Base-by-base conservation (phyloP, 2,797 vertebrate species). In the Lagocephalus sceleratus region DNA sequence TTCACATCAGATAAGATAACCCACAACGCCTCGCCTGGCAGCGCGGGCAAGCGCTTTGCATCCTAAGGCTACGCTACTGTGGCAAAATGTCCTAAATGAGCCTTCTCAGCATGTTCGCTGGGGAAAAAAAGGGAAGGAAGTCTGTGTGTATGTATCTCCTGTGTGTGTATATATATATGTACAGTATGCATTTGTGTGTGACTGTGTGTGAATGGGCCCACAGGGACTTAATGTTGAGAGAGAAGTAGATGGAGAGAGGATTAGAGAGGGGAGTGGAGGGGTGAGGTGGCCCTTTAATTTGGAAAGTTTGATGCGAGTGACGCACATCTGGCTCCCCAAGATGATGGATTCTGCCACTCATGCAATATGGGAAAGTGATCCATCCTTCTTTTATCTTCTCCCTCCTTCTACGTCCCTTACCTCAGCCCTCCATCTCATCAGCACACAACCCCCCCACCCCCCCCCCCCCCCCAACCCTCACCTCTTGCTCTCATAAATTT, bases 231-330 rank as follows among this genome's bases (percentile, higher is more conserved):
- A 59, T 72, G 70, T 68, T 68, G 57, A 65, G 39, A 75, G 63
- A 71, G 60, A 52, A 54, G 45, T 67, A 74, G 71, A 78, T 71
- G 58, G 66, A 77, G 71, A 65, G 67, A 35, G 79, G 76, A 75
- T 74, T 79, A 79, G 76, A 70, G 66, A 52, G 63, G 63, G 75
- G 68, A 65, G 68, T 54, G 68, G 68, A 75, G 69, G 68, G 54
- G 68, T 67, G 77, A 79, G 66, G 75, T 72, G 71, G 65, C 61
- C 75, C 75, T 82, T 79, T 85, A 72, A 87, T 85, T 87, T 87
- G 80, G 82, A 88, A 90, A 87, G 78, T 86, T 85, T 83, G 72
- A 86, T 75, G 82, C 75, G 75, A 74, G 75, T 83, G 71, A 85
- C 74, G 67, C 74, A 83, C 81, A 85, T 83, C 73, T 83, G 82